phyloP scores from a whole-genome alignment of 2,888 invertebrate genomes.

The Limnephilus rhombicus region DNA sequence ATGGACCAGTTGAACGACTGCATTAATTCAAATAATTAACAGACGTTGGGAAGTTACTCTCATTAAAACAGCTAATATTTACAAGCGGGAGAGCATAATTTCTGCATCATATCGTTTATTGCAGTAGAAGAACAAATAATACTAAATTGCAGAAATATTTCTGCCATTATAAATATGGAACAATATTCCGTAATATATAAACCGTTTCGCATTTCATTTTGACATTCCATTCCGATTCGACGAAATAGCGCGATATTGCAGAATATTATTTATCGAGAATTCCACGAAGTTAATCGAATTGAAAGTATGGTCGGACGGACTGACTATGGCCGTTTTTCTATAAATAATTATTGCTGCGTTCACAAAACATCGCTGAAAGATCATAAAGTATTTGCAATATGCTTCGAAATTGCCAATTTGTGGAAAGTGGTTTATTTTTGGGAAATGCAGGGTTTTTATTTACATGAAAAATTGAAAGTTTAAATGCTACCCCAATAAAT shows the following conservation, averaged over 20 bases:
- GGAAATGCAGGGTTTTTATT: neutral
- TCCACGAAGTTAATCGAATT: neutral
- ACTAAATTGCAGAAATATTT: too few relatives aligned
- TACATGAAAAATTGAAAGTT: too few relatives aligned
- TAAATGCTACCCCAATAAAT: too few relatives aligned
- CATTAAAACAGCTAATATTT: neutral
- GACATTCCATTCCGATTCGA: neutral
- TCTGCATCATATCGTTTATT: neutral
- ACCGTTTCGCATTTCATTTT: too few relatives aligned
- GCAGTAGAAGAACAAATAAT: neutral
- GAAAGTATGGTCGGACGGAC: neutral
- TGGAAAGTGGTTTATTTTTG: neutral
- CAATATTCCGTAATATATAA: too few relatives aligned
- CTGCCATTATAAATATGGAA: too few relatives aligned
- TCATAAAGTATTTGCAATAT: neutral
- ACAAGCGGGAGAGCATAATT: neutral
- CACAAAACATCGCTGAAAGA: neutral
- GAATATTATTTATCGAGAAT: neutral
- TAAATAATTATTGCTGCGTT: neutral
- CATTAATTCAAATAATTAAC: neutral
- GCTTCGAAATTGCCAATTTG: neutral
- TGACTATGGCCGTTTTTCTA: neutral
- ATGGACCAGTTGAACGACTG: neutral
- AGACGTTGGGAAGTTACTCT: neutral
- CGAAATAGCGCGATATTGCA: neutral